These are phyloP conservation scores for Coleophora flavipennella DNA, from an alignment of 2,888 invertebrate species.

Conservation along the genomic window DNA sequence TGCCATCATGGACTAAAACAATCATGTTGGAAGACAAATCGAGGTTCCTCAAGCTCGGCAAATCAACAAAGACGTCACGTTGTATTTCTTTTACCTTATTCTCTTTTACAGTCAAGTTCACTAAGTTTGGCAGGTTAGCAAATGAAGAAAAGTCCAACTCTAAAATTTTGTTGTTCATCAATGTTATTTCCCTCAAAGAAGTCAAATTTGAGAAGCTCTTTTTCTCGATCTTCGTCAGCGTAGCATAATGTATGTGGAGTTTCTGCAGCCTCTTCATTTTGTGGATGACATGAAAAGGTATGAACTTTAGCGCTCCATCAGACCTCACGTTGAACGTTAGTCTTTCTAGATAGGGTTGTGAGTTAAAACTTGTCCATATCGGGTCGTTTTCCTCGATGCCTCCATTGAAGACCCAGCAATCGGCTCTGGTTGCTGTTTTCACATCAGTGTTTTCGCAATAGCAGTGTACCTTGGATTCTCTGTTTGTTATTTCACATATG, in stretches of 20 bases:
- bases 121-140: conserved; percentile 79
- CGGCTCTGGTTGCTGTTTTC: conserved; percentile 77
- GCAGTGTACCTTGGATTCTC: conserved; percentile 75
- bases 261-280: conserved; percentile 77
- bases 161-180: conserved; percentile 81
- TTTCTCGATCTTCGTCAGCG: conserved; percentile 78
- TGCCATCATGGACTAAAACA: conserved; percentile 87
- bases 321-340: conserved; percentile 80
- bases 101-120: conserved; percentile 80
- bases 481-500: conserved; percentile 71
- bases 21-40: conserved; percentile 90
- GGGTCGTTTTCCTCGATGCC: conserved; percentile 78
- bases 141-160: conserved; percentile 80
- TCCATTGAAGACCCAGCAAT: conserved; percentile 84
- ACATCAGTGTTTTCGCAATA: conserved; percentile 75
- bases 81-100: conserved; percentile 84
- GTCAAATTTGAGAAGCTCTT: conserved; percentile 83
- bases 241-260: conserved; percentile 81
- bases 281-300: conserved; percentile 79
- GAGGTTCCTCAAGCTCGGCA: conserved; percentile 81
- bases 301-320: conserved; percentile 77
- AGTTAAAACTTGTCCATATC: conserved; percentile 80
- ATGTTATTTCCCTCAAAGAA: conserved; percentile 77
- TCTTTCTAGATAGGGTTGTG: conserved; percentile 78
- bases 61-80: conserved; percentile 81